These are phyloP conservation scores for Micromussa lordhowensis DNA, from an alignment of 92 coral and sea anemone genomes.

Conservation along the genomic window DNA sequence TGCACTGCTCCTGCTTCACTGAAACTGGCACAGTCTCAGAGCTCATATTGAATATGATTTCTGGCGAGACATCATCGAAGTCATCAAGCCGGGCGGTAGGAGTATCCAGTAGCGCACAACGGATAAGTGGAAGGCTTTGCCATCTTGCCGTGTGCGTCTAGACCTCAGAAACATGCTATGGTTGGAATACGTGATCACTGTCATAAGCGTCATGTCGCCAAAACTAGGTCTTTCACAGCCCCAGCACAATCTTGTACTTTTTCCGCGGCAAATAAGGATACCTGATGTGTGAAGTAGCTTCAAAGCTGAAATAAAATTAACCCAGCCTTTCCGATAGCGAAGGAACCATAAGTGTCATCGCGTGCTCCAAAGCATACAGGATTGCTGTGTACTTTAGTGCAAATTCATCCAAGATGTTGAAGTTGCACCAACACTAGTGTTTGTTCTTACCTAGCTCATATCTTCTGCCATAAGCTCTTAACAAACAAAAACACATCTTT, in stretches of 20 bases:
- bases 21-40: neutral
- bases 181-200: neutral
- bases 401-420: neutral
- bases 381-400: neutral
- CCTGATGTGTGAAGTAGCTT: neutral
- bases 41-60: constrained; percentile 1
- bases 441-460: neutral
- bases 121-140: neutral
- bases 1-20: neutral
- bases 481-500: too few species aligned
- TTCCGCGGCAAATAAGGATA: neutral
- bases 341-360: neutral
- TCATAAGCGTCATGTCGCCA: constrained; percentile 6
- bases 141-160: neutral
- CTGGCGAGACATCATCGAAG: neutral
- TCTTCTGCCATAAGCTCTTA: neutral
- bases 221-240: neutral
- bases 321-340: neutral
- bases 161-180: neutral
- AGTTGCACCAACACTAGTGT: neutral
- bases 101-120: neutral
- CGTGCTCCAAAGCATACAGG: constrained; percentile 3
- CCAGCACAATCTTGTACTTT: neutral
- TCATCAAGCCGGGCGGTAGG: neutral
- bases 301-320: neutral